Base-by-base conservation (phyloP, 2,797 vertebrate species). In the Fringilla coelebs region DNA sequence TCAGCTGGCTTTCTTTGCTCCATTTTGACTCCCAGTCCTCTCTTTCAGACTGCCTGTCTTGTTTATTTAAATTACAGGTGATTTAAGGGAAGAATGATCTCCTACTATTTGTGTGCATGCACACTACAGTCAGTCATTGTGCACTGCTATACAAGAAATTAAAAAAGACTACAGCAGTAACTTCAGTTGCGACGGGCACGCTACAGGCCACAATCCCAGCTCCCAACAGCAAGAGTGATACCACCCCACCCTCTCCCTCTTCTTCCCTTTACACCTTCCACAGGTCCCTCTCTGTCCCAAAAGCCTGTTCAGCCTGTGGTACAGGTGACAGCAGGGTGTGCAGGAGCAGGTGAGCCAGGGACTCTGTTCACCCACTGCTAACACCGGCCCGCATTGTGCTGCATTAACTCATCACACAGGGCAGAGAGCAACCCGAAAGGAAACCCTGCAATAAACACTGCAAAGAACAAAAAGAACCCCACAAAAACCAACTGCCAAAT, bases 381-480 rank as follows among this genome's bases (percentile, higher is more conserved):
- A 74, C 81, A 92, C 18, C 71, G 57, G 57, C 2, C 0, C 7
- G 6, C 10, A 4, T 10, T 13, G 31, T 32, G 48, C 52, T 0
- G 4, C 6, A 32, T 65, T 90, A 95, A 65, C 61, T 46, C 75
- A 43, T 58, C 75, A n/a, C 60, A 16, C 49, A 14, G 61, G 66
- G 75, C 86, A 90, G 45, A 90, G 81, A 86, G 73, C 70, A 92
- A 52, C 48, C 66, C 4, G 0, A 88, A 70, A 89, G 94, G 92
- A 96, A 97, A 86, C 70, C 24, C 22, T 52, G 51, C 2, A 3
- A 93, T 91, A 95, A 96, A 94, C 82, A 92, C 54, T 17, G 36
- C 1, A 2, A 79, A 65, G 82, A 93, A 94, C 52, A 61, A 66
- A 76, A 92, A 45, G 51, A 70, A 10, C 13, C 6, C 31, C 81